A percentile compares a stretch with the other conserved stretches of the same genome.
Conservation (phyloP, 1,140 invertebrate genomes). For the Babylonia areolata region DNA sequence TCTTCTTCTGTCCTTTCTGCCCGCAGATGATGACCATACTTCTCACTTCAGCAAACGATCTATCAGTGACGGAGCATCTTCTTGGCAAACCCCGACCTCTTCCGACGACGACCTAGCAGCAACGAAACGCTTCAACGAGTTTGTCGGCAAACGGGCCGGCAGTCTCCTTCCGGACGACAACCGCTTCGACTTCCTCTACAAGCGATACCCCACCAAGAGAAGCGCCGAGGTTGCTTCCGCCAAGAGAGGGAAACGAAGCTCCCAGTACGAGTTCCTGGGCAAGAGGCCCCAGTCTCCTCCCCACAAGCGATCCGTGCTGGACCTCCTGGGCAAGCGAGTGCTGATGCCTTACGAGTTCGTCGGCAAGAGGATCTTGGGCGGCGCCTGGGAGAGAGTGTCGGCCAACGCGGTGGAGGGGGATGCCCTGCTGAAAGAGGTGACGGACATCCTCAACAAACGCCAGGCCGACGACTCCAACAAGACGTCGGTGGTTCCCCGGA, state of each 20-base stretch:
- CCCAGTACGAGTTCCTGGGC: not conserved
- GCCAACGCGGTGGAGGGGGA: not conserved
- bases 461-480: not conserved
- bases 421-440: not conserved
- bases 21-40: not conserved
- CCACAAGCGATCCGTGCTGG: not conserved
- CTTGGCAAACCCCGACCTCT: not conserved
- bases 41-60: conserved; percentile 19
- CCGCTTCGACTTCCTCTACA: not conserved
- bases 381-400: not conserved
- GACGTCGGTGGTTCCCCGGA: not conserved
- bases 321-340: conserved; percentile 28
- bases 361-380: conserved; percentile 26
- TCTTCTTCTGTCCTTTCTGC: not conserved
- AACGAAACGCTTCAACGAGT: conserved; percentile 26
- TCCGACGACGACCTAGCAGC: not conserved
- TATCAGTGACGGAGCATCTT: not conserved
- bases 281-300: not conserved
- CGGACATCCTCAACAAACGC: not conserved
- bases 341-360: conserved; percentile 33
- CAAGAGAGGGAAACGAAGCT: not conserved
- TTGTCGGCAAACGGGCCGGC: not conserved
- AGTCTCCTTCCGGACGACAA: not conserved
- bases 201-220: not conserved
- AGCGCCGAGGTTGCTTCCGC: not conserved